A percentile compares a stretch with the other conserved stretches of the same genome.
Conservation (phyloP, 1,140 invertebrate genomes). For the Pseudomyrmex gracilis region DNA sequence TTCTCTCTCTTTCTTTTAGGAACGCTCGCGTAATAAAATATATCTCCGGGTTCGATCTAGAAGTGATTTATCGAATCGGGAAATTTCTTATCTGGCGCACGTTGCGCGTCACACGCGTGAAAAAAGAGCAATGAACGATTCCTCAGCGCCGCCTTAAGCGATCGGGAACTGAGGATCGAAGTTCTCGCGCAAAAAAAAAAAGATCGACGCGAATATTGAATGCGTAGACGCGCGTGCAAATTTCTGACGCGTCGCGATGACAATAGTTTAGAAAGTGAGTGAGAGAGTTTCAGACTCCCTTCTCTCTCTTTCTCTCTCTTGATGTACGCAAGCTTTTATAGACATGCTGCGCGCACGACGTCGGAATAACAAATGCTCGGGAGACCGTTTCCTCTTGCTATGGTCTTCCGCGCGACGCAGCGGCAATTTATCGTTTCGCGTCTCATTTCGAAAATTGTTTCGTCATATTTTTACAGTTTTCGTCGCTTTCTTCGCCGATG, state of each 20-base stretch:
- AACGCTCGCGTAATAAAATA: slow-evolving; percentile 34
- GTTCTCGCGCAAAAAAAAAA: slow-evolving; percentile 23
- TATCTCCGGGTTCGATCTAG: slow-evolving; percentile 41
- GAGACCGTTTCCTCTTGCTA: slow-evolving; percentile 69
- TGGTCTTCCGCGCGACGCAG: slow-evolving; percentile 50
- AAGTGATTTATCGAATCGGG: slow-evolving; percentile 25
- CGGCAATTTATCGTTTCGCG: slow-evolving; percentile 72
- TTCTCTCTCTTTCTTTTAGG: neutral
- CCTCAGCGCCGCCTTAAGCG: slow-evolving; percentile 14
- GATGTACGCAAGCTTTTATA: slow-evolving; percentile 72
- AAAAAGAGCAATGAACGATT: slow-evolving; percentile 38
- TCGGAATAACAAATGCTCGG: slow-evolving; percentile 74
- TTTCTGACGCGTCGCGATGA: slow-evolving; percentile 61
- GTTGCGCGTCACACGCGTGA: neutral
- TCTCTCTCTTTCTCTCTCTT: neutral
- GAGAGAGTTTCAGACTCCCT: slow-evolving; percentile 45
- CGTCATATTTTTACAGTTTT: slow-evolving; percentile 73
- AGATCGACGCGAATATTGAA: slow-evolving; percentile 33
- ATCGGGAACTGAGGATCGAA: slow-evolving; percentile 15
- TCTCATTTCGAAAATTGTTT: slow-evolving; percentile 76
- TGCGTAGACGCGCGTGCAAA: slow-evolving; percentile 43
- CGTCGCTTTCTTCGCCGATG: slow-evolving; percentile 31
- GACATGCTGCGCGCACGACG: slow-evolving; percentile 67
- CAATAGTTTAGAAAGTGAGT: slow-evolving; percentile 70
- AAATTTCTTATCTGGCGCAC: slow-evolving; percentile 35